These are phyloP conservation scores for Emys orbicularis DNA, from an alignment of 2,797 vertebrate genomes.

Conservation along the genomic window DNA sequence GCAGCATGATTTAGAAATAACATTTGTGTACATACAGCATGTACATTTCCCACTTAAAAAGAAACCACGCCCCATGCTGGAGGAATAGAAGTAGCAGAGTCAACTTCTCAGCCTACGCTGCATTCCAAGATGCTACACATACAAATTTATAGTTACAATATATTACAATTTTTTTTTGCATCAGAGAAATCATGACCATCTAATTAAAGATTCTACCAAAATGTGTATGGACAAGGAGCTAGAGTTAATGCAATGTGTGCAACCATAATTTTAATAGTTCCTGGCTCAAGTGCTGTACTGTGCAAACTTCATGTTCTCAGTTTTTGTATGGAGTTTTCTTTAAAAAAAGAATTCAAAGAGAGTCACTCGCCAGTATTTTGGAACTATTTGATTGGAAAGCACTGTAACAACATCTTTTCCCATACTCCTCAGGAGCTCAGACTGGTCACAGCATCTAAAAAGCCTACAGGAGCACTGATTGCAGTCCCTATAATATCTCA, in stretches of 20 bases:
- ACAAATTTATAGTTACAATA: background rate
- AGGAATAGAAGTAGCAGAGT: background rate
- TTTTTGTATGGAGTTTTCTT: background rate
- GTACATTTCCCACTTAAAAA: background rate
- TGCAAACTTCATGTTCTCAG: rapidly evolving
- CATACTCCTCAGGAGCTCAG: background rate
- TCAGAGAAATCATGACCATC: background rate
- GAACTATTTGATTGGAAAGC: background rate
- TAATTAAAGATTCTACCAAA: background rate
- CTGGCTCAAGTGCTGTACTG: background rate
- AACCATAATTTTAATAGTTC: background rate
- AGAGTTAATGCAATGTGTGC: background rate
- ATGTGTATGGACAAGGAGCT: background rate
- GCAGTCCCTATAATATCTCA: background rate
- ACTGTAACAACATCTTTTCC: background rate
- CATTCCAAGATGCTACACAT: background rate
- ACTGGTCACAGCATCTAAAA: background rate
- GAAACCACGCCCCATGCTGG: background rate
- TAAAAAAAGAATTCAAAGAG: background rate
- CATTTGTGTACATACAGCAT: background rate
- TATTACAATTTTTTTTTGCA: no score
- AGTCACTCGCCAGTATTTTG: background rate
- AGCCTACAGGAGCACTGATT: background rate
- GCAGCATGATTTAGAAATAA: background rate
- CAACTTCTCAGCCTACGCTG: background rate